Percentiles rank a stretch among this genome's conserved stretches.
phyloP scores from a whole-genome alignment of 2,797 vertebrate genomes.

The Nasua narica region DNA sequence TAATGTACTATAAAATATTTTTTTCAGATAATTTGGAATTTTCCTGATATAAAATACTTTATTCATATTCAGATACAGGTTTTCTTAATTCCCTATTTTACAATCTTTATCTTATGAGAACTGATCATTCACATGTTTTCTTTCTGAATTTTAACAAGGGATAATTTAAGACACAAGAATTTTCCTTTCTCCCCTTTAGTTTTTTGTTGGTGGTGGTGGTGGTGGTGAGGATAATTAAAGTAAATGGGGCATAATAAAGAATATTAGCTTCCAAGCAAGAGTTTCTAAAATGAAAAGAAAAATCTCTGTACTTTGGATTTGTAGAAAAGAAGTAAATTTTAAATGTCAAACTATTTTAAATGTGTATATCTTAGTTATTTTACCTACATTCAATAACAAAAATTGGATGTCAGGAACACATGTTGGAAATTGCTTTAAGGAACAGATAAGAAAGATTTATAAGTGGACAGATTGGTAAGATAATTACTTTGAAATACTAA shows the following conservation, averaged over 20 bases:
- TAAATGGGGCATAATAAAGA: conserved; percentile 56
- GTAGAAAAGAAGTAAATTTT: background rate
- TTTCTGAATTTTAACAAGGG: conserved; percentile 44
- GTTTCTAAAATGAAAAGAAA: conserved; percentile 37
- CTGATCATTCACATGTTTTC: background rate
- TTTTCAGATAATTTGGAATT: background rate
- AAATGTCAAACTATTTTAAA: background rate
- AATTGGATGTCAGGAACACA: background rate
- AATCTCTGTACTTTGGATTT: background rate
- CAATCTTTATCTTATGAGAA: background rate
- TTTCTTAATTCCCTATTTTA: conserved; percentile 3
- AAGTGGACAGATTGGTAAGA: background rate
- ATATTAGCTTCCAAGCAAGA: conserved; percentile 18
- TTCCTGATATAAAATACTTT: background rate
- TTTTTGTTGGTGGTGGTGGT: background rate
- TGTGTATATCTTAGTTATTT: background rate
- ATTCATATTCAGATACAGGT: background rate
- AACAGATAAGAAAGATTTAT: background rate
- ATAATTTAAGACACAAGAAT: conserved; percentile 50
- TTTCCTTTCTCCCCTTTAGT: background rate
- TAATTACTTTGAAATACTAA: background rate
- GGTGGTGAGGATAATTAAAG: conserved; percentile 29
- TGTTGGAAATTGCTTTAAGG: background rate
- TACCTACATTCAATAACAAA: background rate
- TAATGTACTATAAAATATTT: background rate